Evolutionary conservation across 2,888 invertebrate genomes (phyloP), one percentile per base, ranked within the genome.

Genomic region (Halictus ligatus): DNA sequence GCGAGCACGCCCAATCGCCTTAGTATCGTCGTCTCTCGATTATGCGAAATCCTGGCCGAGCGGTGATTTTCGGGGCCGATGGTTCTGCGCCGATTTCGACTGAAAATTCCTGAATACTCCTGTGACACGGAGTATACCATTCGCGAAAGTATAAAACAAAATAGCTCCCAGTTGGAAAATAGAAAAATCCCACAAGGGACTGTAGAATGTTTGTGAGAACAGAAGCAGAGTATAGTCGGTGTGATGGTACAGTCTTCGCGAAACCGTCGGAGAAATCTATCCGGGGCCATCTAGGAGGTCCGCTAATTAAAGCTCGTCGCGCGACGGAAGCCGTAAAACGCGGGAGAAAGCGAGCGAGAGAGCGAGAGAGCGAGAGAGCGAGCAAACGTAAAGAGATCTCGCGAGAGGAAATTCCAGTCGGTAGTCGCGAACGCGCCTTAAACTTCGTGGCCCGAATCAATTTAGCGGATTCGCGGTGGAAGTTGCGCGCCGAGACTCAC

Each of bases 401-500:
- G 71, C 40, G 43, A n/a, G 40, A 67, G 76, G 13, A 48, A 43
- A 67, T 50, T 54, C 67, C 69, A 64, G 40, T 15, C 10, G 3
- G 82, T 85, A 92, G 92, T 92, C 91, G 76, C 85, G 92, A 92
- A 90, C 89, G 88, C 86, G 91, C 82, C 91, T 93, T 91, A 86
- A 91, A 89, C 88, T 88, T 90, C 88, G 89, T 90, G 91, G 88
- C 86, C 90, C 91, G 92, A 93, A 92, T 93, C 93, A 93, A 94
- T 93, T 93, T 92, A 93, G 89, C 89, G 89, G 90, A 91, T 92
- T 89, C 92, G 48, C 83, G 86, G 78, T 83, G 83, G 73, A 88
- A 88, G 81, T 87, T 46, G 25, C 82, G 71, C 7, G 54, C 54
- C 13, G 7, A 43, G 15, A 7, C 29, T 29, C 83, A 77, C 79